Base-by-base conservation (phyloP, 2,888 invertebrate genomes). In the Agrochola lychnidis region DNA sequence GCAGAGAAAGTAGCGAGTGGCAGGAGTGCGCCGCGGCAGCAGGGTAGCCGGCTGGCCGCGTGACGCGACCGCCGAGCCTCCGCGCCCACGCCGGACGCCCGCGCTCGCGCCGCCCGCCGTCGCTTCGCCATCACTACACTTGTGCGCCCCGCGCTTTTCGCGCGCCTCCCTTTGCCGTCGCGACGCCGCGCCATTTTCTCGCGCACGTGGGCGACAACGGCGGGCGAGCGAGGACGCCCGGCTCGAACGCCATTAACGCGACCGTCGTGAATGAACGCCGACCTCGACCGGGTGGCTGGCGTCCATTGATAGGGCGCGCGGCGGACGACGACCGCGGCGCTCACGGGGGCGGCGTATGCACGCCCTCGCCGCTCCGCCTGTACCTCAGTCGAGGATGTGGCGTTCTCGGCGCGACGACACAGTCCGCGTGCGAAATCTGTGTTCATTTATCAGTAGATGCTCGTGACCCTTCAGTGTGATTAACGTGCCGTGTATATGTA, bases 341-440 rank as follows among this genome's bases (percentile, higher is more conserved):
- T 88, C 91, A 93, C 94, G 94, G 95, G 95, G 95, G 95, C 96
- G 96, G 95, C 94, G 90, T 91, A 91, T 92, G 93, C 94, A 95
- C 95, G 95, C 97, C 96, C 95, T 95, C 92, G 91, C 89, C 86
- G 89, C 90, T 90, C 90, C 93, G 95, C 95, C 95, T 96, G 95
- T 96, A 96, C 96, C 97, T 97, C 97, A 97, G 96, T 97, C 97
- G 97, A 96, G 95, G 94, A 96, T 95, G 95, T 95, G 94, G 95
- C 95, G 96, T 94, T 93, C 94, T 92, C 93, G 92, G 94, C 93
- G 95, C 95, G 95, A 94, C 95, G 95, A 94, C 95, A 92, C 93
- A 89, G 90, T 89, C 90, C 92, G 94, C 94, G 94, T 94, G 95
- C 96, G 84, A 95, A 95, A 93, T 92, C 93, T 95, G 96, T 96